A percentile compares a stretch with the other conserved stretches of the same genome.
Conservation (phyloP, 2,888 invertebrate species). For the Conus canariensis region DNA sequence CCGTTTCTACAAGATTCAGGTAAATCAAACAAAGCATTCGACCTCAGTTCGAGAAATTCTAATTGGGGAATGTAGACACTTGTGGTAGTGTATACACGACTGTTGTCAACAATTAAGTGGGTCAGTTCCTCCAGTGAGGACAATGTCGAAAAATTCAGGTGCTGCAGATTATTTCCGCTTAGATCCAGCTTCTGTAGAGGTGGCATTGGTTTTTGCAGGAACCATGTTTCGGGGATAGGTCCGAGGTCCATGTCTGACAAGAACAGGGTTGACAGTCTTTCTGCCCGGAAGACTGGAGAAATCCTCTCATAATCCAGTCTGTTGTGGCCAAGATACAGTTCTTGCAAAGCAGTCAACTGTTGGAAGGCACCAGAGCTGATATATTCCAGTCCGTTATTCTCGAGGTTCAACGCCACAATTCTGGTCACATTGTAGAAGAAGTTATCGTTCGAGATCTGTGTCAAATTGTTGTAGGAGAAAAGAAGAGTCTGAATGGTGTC, state of each 20-base stretch:
- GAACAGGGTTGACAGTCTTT: conserved; percentile 30
- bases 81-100: background rate
- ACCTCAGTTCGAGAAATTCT: conserved; percentile 10
- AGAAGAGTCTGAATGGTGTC: background rate
- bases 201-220: conserved; percentile 3
- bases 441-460: background rate
- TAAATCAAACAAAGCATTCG: conserved; percentile 40
- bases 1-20: conserved; percentile 34
- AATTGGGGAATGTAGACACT: background rate
- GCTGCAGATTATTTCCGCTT: conserved; percentile 28
- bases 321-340: background rate
- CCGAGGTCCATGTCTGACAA: conserved; percentile 5
- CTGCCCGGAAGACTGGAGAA: conserved; percentile 14
- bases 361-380: background rate
- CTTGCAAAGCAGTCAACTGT: background rate
- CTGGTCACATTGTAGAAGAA: conserved; percentile 22
- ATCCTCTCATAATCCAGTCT: conserved; percentile 23
- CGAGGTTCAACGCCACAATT: background rate
- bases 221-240: conserved; percentile 24
- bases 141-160: conserved; percentile 33
- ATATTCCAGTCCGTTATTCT: conserved; percentile 20
- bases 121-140: background rate
- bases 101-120: conserved; percentile 21
- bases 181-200: conserved; percentile 25
- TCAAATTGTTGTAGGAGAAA: conserved; percentile 40